Conservation (phyloP, 2,888 invertebrate genomes). For the Linnaemya tessellans region DNA sequence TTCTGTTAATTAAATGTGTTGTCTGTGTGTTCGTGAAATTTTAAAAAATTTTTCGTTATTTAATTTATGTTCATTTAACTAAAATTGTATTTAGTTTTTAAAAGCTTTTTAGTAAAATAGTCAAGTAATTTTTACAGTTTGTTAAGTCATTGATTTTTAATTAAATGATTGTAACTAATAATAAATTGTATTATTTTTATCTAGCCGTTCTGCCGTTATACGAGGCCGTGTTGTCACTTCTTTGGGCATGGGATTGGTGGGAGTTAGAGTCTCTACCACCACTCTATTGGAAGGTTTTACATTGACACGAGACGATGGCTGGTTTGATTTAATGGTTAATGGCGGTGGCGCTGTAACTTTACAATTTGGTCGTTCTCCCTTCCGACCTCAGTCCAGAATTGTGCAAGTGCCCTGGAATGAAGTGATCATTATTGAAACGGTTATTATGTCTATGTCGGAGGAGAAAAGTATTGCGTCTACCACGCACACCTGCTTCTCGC, state of each 20-base stretch:
- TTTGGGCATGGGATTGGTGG: slow-evolving; percentile 96
- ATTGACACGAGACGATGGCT: slow-evolving; percentile 94
- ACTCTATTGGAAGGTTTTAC: slow-evolving; percentile 98
- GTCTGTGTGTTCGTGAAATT: slow-evolving; percentile 52
- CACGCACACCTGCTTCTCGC: slow-evolving; percentile 91
- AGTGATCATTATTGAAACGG: slow-evolving; percentile 96
- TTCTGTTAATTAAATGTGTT: slow-evolving; percentile 51
- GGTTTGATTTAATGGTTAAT: slow-evolving; percentile 99
- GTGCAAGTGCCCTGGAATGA: slow-evolving; percentile 98
- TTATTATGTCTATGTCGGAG: slow-evolving; percentile 92
- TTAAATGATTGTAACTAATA: slow-evolving; percentile 12
- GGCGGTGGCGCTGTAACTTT: slow-evolving; percentile 99
- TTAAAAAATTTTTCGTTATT: slow-evolving; percentile 32
- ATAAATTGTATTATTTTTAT: slow-evolving; percentile 32
- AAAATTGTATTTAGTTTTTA: slow-evolving; percentile 28
- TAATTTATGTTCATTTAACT: slow-evolving; percentile 27
- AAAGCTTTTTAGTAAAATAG: slow-evolving; percentile 64
- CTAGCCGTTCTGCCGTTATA: slow-evolving; percentile 98
- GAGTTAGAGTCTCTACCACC: slow-evolving; percentile 96
- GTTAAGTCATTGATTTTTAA: background rate
- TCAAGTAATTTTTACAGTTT: slow-evolving; percentile 9
- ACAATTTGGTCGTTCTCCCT: slow-evolving; percentile 96
- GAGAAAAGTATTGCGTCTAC: slow-evolving; percentile 87
- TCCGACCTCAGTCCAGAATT: slow-evolving; percentile 93
- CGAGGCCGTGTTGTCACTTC: slow-evolving; percentile 96